Evolutionary conservation across 2,113 vertebrate genomes (phyloP).

Genomic region (Bambusicola thoracicus): DNA sequence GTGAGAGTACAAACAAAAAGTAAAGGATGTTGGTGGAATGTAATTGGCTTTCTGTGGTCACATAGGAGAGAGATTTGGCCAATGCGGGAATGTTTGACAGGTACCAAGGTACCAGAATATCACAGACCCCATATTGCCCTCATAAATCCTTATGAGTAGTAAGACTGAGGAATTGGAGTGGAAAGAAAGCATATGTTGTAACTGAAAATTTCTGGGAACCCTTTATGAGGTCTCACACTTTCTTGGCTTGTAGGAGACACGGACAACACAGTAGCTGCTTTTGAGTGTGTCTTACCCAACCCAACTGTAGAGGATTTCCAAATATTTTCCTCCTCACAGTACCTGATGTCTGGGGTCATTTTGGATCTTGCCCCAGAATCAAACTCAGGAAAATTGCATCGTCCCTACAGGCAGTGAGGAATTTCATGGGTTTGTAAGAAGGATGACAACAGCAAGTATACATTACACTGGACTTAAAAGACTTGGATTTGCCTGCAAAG

Average conservation of each 20-base stretch:
- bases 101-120: neutral
- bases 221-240: neutral
- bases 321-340: neutral
- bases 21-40: neutral
- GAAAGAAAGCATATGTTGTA: neutral
- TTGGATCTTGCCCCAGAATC: neutral
- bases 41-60: neutral
- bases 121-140: neutral
- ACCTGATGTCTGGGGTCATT: neutral
- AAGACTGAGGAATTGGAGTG: neutral
- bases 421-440: neutral
- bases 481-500: neutral
- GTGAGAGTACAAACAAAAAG: neutral
- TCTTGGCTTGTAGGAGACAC: neutral
- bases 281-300: neutral
- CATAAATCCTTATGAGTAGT: neutral
- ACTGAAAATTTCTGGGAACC: neutral
- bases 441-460: neutral
- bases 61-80: neutral
- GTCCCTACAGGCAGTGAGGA: neutral
- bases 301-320: neutral
- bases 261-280: neutral
- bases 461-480: neutral
- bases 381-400: neutral
- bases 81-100: neutral